phyloP scores from a whole-genome alignment of 1,140 invertebrate species.

The Dendrolimus kikuchii region DNA sequence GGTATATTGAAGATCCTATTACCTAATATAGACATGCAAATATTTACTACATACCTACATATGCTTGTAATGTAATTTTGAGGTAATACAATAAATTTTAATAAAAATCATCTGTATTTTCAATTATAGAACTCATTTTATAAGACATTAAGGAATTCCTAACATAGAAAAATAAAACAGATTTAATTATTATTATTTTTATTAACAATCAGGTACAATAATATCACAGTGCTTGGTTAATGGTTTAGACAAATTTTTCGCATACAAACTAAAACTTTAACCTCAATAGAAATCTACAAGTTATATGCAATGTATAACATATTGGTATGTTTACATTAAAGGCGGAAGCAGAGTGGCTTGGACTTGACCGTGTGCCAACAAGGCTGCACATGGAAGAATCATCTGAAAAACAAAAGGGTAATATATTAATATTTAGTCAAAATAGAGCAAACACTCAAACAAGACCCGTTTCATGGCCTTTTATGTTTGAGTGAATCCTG shows the following conservation, averaged over 20 bases:
- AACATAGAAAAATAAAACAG: slow-evolving; percentile 6
- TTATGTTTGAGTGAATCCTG: slow-evolving; percentile 52
- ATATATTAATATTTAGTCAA: slow-evolving; percentile 48
- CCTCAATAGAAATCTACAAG: slow-evolving; percentile 26
- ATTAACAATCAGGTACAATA: slow-evolving; percentile 35
- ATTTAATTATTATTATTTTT: slow-evolving; percentile 18
- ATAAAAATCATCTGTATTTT: slow-evolving; percentile 8
- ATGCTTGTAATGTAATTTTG: slow-evolving; percentile 1
- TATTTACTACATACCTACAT: not conserved
- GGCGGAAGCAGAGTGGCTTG: slow-evolving; percentile 72
- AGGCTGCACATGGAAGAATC: slow-evolving; percentile 69
- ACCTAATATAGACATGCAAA: not conserved
- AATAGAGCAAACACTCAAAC: slow-evolving; percentile 58
- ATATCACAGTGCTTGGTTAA: slow-evolving; percentile 32
- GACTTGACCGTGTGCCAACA: slow-evolving; percentile 71
- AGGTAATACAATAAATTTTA: slow-evolving; percentile 4
- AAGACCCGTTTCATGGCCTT: slow-evolving; percentile 21
- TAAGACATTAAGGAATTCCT: not conserved
- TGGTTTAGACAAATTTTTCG: slow-evolving; percentile 7
- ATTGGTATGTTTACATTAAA: slow-evolving; percentile 65
- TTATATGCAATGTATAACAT: slow-evolving; percentile 38
- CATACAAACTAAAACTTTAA: slow-evolving; percentile 16
- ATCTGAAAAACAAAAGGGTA: slow-evolving; percentile 72
- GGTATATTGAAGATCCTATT: no score
- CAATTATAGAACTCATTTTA: not conserved